A percentile compares a stretch with the other conserved stretches of the same genome.
Evolutionary conservation across 2,113 vertebrate species (phyloP).

Genomic region (Colaptes auratus): DNA sequence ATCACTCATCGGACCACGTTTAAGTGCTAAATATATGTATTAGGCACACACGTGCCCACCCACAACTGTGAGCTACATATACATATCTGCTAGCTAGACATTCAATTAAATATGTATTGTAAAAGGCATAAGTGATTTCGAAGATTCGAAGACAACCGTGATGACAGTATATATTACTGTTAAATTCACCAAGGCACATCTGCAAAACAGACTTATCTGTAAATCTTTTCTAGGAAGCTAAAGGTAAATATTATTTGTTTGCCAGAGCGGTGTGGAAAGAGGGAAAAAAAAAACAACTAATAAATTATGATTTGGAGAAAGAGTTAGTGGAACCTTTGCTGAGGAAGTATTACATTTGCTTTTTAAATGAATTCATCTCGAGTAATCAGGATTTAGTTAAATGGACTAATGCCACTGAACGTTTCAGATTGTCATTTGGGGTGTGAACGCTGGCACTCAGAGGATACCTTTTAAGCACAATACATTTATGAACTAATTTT

Average conservation of each 20-base stretch:
- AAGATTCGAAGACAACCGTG: constrained; percentile 63
- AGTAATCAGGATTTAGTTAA: constrained; percentile 55
- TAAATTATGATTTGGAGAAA: constrained; percentile 43
- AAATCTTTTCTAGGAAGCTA: constrained; percentile 59
- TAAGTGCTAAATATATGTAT: not conserved
- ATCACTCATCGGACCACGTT: constrained; percentile 40
- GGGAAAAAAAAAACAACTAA: not conserved
- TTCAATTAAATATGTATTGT: constrained; percentile 69
- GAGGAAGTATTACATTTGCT: constrained; percentile 55
- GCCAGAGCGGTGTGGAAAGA: constrained; percentile 24
- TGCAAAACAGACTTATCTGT: constrained; percentile 61
- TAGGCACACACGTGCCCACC: constrained; percentile 43
- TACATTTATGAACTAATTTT: constrained; percentile 48
- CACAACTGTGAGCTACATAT: constrained; percentile 55
- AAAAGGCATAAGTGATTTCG: constrained; percentile 64
- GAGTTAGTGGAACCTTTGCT: constrained; percentile 41
- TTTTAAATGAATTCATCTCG: constrained; percentile 53
- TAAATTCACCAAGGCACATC: constrained; percentile 60
- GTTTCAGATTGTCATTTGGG: constrained; percentile 21
- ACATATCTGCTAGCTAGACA: constrained; percentile 66
- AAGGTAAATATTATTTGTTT: constrained; percentile 63
- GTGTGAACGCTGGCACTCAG: constrained; percentile 26
- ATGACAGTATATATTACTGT: constrained; percentile 56
- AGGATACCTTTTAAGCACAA: constrained; percentile 51
- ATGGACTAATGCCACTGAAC: constrained; percentile 25